Percentiles rank a stretch among this genome's conserved stretches.
phyloP scores from a whole-genome alignment of 2,797 vertebrate species.

The Cryptoblepharus egeriae region DNA sequence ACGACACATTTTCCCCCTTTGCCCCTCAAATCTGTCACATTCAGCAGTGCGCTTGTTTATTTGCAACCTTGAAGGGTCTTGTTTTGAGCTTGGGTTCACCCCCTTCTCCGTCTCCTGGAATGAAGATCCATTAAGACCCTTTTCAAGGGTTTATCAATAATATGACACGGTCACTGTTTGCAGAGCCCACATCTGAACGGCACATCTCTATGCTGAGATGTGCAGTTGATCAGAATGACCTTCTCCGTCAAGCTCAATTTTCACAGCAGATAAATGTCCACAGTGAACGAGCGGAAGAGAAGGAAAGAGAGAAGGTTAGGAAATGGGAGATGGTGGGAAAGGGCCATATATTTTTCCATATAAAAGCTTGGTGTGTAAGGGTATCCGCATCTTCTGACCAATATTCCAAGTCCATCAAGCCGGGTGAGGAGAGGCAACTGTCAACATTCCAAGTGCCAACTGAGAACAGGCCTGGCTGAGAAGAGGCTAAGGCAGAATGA shows the following conservation, averaged over 20 bases:
- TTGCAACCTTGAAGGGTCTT: conserved; percentile 79
- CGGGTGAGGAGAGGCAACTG: no score
- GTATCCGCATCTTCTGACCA: no score
- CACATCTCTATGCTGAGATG: conserved; percentile 76
- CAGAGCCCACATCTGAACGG: conserved; percentile 73
- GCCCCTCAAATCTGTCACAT: conserved; percentile 68
- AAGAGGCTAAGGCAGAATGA: no score
- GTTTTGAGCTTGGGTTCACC: neutral
- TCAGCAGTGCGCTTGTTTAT: conserved; percentile 53
- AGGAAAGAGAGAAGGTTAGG: conserved; percentile 60
- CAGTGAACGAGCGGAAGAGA: conserved; percentile 66
- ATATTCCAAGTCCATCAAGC: no score
- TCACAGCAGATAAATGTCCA: conserved; percentile 73
- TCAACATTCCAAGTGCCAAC: no score
- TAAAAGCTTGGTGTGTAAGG: no score
- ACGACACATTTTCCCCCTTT: conserved; percentile 64
- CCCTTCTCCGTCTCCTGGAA: conserved; percentile 56
- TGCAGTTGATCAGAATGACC: conserved; percentile 74
- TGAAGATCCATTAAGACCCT: conserved; percentile 81
- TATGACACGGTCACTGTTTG: conserved; percentile 66
- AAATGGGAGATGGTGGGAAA: neutral
- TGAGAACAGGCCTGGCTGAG: no score
- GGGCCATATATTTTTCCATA: conserved; percentile 1
- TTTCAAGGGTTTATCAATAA: conserved; percentile 83
- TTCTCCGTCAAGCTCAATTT: conserved; percentile 79